phyloP scores from a whole-genome alignment of 2,888 invertebrate species.

The Sipha maydis region DNA sequence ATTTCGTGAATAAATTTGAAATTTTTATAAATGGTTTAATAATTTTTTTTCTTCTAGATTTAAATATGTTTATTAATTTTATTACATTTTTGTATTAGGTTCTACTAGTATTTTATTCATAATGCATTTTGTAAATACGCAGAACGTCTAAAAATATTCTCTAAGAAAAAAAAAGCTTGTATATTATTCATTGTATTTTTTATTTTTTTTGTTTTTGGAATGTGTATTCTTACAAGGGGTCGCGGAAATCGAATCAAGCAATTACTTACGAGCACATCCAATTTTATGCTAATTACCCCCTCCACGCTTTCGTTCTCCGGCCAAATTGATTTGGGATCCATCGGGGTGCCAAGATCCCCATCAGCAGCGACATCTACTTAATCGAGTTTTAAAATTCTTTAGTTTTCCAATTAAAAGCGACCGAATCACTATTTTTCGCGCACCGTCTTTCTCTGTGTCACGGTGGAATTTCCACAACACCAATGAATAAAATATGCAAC shows the following conservation, averaged over 20 bases:
- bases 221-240: slow-evolving; percentile 17
- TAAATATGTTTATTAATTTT: slow-evolving; percentile 14
- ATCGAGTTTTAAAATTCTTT: slow-evolving; percentile 62
- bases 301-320: not conserved
- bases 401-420: slow-evolving; percentile 60
- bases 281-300: slow-evolving; percentile 61
- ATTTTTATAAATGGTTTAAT: not conserved
- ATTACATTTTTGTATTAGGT: not conserved
- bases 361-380: slow-evolving; percentile 34
- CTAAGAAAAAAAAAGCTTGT: slow-evolving; percentile 20
- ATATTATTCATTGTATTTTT: slow-evolving; percentile 35
- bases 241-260: slow-evolving; percentile 58
- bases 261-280: slow-evolving; percentile 60
- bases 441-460: not conserved
- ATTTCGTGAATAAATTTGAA: not conserved
- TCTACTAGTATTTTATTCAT: slow-evolving; percentile 32
- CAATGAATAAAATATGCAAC: not conserved
- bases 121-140: slow-evolving; percentile 11
- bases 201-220: slow-evolving; percentile 32
- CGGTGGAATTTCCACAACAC: slow-evolving; percentile 27
- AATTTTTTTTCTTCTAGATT: not conserved
- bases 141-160: not conserved
- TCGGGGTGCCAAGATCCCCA: slow-evolving; percentile 43
- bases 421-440: slow-evolving; percentile 31
- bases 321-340: slow-evolving; percentile 55